A percentile compares a stretch with the other conserved stretches of the same genome.
Evolutionary conservation across 2,888 invertebrate genomes (phyloP).

Genomic region (Norana najaformis): DNA sequence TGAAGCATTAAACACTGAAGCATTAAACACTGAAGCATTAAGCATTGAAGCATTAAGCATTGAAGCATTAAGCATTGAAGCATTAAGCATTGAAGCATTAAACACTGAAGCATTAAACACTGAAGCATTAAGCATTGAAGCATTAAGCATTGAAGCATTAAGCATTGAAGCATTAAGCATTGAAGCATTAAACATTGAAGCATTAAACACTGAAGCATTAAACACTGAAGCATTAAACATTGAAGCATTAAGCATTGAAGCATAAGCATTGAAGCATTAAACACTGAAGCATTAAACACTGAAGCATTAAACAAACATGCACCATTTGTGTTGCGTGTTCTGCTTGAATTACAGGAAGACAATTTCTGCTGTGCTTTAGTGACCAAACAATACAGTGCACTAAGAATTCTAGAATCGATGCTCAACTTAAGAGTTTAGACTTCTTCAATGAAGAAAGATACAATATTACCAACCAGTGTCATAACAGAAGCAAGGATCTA

Average conservation of each 20-base stretch:
- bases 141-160: neutral
- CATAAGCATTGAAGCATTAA: constrained; percentile 13
- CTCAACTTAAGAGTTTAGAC: neutral
- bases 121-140: no score
- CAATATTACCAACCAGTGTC: neutral
- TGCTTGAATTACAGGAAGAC: neutral
- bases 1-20: constrained; percentile 13
- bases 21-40: no score
- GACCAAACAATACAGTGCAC: neutral
- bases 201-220: no score
- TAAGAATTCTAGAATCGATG: no score
- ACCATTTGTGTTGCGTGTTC: neutral
- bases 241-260: no score
- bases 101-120: neutral
- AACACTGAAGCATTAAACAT: neutral
- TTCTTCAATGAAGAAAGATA: no score
- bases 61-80: no score
- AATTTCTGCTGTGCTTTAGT: neutral
- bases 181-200: constrained; percentile 13
- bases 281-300: no score
- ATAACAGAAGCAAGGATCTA: neutral
- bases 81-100: no score
- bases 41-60: constrained; percentile 13
- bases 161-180: no score
- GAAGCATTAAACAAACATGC: constrained; percentile 3